Conservation (phyloP, 2,888 invertebrate genomes). For the Metellina segmentata region DNA sequence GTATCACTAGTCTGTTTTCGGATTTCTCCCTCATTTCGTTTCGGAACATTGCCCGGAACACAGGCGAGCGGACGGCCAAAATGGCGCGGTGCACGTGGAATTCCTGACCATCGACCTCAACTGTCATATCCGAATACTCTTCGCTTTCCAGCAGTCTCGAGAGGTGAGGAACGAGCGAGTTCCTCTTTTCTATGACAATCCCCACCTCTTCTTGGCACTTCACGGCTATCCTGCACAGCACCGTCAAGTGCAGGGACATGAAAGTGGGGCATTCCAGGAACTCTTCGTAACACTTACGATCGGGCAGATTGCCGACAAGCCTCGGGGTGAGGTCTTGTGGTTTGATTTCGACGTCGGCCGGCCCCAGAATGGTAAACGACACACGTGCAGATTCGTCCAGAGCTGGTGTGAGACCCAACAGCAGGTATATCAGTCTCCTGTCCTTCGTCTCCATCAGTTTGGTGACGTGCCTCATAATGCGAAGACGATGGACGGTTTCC, state of each 20-base stretch:
- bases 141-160: background rate
- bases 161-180: background rate
- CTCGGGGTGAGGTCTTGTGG: background rate
- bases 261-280: background rate
- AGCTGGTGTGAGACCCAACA: slow-evolving; percentile 11
- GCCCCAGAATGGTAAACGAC: background rate
- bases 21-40: slow-evolving; percentile 25
- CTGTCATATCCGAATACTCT: background rate
- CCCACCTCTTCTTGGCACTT: background rate
- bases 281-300: slow-evolving; percentile 2
- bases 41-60: slow-evolving; percentile 13
- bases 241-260: background rate
- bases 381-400: background rate
- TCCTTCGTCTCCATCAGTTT: background rate
- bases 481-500: background rate
- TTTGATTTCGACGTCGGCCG: background rate
- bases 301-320: background rate
- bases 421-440: background rate
- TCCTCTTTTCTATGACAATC: background rate
- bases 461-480: background rate
- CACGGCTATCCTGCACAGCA: background rate
- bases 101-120: background rate
- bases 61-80: slow-evolving; percentile 17
- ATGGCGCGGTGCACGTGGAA: background rate
- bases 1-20: background rate